These are phyloP conservation scores for Xerus inauris DNA, from an alignment of 2,113 vertebrate genomes.

Conservation along the genomic window DNA sequence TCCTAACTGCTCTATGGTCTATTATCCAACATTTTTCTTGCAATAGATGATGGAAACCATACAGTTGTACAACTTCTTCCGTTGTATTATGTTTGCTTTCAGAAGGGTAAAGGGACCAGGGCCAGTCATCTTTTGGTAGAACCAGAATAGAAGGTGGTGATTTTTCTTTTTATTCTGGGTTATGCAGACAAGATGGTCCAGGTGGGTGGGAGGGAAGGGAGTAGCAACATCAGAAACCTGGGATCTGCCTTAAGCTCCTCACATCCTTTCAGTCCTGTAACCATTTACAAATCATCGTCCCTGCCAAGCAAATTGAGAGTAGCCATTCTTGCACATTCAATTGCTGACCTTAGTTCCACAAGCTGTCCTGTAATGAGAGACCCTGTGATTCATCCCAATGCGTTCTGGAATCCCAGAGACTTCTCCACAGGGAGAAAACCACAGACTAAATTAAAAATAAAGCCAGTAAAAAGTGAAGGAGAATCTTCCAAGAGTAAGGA, in stretches of 20 bases:
- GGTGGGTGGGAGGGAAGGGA: neutral
- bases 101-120: neutral
- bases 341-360: neutral
- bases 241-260: neutral
- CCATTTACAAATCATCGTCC: neutral
- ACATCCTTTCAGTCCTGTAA: neutral
- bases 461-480: neutral
- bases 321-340: no score
- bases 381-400: neutral
- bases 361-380: neutral
- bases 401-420: neutral
- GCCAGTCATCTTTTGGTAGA: neutral
- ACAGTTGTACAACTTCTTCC: neutral
- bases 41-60: neutral
- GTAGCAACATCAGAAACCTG: neutral
- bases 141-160: neutral
- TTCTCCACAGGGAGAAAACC: neutral
- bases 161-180: neutral
- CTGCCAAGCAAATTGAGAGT: neutral
- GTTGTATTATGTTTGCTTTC: neutral
- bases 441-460: slow-evolving; percentile 15
- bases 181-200: neutral
- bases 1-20: neutral
- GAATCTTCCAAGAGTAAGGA: slow-evolving; percentile 19
- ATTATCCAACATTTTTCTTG: neutral